Evolutionary conservation across 2,888 invertebrate genomes (phyloP).

Genomic region (Cenopis cana): DNA sequence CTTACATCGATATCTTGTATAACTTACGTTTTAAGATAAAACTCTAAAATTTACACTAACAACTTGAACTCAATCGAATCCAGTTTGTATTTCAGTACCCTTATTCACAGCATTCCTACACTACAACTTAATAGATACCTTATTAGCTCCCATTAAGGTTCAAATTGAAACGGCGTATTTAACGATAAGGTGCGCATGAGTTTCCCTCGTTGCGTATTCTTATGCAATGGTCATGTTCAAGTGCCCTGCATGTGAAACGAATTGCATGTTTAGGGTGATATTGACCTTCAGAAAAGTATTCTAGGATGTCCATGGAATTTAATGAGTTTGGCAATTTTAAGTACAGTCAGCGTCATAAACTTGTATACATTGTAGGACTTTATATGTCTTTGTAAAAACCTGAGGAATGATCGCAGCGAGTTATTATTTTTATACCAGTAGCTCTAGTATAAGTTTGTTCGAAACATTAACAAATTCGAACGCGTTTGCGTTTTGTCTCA

Average conservation of each 20-base stretch:
- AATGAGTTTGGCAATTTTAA: not conserved
- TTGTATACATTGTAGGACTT: too few species aligned
- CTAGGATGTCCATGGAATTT: not conserved
- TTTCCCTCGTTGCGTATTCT: conserved; percentile 17
- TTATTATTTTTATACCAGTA: too few species aligned
- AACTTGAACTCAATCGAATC: conserved; percentile 23
- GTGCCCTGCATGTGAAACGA: conserved; percentile 2
- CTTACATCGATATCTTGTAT: too few species aligned
- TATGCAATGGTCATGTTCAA: conserved; percentile 31
- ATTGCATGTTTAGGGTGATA: not conserved
- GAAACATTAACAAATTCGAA: too few species aligned
- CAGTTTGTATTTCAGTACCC: conserved; percentile 1
- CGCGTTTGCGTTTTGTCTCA: too few species aligned
- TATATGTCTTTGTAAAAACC: too few species aligned
- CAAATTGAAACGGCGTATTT: not conserved
- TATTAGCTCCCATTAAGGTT: not conserved
- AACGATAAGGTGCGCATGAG: not conserved
- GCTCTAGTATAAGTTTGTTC: too few species aligned
- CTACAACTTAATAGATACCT: not conserved
- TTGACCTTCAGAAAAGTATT: conserved; percentile 1
- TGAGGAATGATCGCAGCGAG: too few species aligned
- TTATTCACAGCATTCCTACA: not conserved
- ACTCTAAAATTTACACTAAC: not conserved
- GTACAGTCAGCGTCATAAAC: too few species aligned
- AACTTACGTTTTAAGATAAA: too few species aligned